Base-by-base conservation (phyloP, 2,888 invertebrate genomes). In the Phalangium opilio region DNA sequence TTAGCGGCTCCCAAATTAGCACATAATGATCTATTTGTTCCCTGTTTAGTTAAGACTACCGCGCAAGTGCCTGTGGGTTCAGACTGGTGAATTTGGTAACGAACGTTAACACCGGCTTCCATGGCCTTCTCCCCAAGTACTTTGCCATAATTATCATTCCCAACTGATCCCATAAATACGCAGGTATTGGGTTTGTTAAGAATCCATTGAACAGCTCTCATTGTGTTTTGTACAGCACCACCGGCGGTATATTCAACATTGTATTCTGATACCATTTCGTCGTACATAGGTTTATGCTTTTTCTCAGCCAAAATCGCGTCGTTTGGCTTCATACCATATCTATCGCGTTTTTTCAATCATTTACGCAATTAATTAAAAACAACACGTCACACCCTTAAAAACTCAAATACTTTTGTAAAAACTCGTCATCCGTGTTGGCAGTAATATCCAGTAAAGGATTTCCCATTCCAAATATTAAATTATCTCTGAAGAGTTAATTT, bases 1-100 rank as follows among this genome's bases (percentile, higher is more conserved):
- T 93, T 90, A 1, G 98, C 96, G 10, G 98, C 96, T 14, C 87
- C 93, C 53, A 98, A 72, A 71, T 96, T 86, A 2, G 98, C 96
- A 67, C 89, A 87, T 17, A 98, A 71, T 3, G 96, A 96, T 32
- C 57, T 48, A 36, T 50, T 50, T 32, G 49, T 48, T 33, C 56
- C 56, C 46, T 70, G 66, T 43, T 70, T 70, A 0, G 91, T 93
- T 44, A 96, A 78, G 11, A 96, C 73, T 38, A 95, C 96, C 2
- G 86, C 98, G 71, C 98, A 98, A 0, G 91, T 95, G 27, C 96
- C 96, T 10, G 98, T 98, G 2, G 85, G 78, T 51, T 77, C 76
- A 12, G 75, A 73, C 2, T 75, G 67, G 12, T 76, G 77, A 59
- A 81, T 80, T 64, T 95, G 93, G 68, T 95, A 98, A 42, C 75